Evolutionary conservation across 2,888 invertebrate genomes (phyloP), one percentile per base, ranked within the genome.

Genomic region (Euplagia quadripunctaria): DNA sequence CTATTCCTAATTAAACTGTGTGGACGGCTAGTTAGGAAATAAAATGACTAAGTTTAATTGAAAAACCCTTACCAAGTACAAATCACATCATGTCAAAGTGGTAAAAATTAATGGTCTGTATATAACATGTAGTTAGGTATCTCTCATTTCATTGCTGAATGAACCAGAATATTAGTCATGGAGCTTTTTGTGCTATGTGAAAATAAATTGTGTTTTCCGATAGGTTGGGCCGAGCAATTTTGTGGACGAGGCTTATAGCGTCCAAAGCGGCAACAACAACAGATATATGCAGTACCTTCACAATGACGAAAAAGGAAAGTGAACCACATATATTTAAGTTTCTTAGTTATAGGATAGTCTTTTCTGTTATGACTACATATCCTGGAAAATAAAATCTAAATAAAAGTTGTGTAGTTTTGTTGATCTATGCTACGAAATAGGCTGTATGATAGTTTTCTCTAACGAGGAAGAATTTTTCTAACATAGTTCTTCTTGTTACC

Each of bases 161-260:
- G 68, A 61, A 49, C 66, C 51, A 75, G 31, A 76, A 55, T 66
- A 68, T 51, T 64, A 67, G 52, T 43, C 58, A 67, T 31, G 58
- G 70, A 31, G 41, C 7, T 68, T 8, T 58, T 52, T 51, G 61
- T 49, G 49, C n/a, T 55, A 16, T 51, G 17, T 12, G 31, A 20
- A 68, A 42, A 71, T 72, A 71, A 74, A 79, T 79, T 74, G 49
- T 66, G 55, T 66, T 79, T 75, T 69, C 68, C 68, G 64, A 61
- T 73, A n/a, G 49, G 42, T 65, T 81, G 68, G 65, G 42, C 69
- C 11, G 72, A 7, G 31, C 55, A 65, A 73, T 77, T 75, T 64
- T 17, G 55, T 68, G 63, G 63, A 67, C 41, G 2, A 65, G 64
- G 49, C 11, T 41, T 51, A 11, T 49, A 31, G 66, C 46, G 17